A percentile compares a stretch with the other conserved stretches of the same genome.
Conservation (phyloP, 2,113 vertebrate genomes). For the Pionites leucogaster region DNA sequence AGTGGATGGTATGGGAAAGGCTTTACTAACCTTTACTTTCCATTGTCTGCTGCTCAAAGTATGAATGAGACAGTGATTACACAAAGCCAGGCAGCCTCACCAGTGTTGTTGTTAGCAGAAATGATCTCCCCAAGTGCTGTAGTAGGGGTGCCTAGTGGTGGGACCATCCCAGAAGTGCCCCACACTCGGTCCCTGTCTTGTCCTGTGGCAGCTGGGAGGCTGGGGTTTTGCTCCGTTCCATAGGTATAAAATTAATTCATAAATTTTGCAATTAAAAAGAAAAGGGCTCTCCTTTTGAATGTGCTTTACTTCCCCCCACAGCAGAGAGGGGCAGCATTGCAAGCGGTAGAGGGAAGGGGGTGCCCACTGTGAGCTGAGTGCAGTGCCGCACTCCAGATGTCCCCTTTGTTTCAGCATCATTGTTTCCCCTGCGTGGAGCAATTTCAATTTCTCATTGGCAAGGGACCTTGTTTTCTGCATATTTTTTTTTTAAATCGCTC, state of each 20-base stretch:
- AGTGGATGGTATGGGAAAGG: neutral
- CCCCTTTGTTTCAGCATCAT: constrained; percentile 27
- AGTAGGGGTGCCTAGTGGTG: fast-evolving
- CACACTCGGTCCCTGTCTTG: fast-evolving
- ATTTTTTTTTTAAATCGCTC: neutral
- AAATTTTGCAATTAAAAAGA: neutral
- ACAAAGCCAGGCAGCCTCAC: fast-evolving
- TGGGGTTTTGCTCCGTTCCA: fast-evolving
- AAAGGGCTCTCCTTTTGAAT: neutral
- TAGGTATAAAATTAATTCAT: fast-evolving
- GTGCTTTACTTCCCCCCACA: neutral
- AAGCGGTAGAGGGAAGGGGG: neutral
- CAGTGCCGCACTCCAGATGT: constrained; percentile 25
- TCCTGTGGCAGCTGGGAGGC: fast-evolving
- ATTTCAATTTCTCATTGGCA: neutral
- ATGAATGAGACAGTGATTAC: fast-evolving
- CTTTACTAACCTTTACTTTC: neutral
- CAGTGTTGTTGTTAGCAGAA: fast-evolving
- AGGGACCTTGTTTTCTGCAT: neutral
- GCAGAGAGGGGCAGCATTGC: neutral
- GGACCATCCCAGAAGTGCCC: neutral
- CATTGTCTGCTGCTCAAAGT: neutral
- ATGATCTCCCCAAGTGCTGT: fast-evolving
- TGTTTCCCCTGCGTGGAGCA: neutral
- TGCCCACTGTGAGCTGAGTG: neutral